Conservation (phyloP, 2,113 vertebrate species). For the Limanda limanda region DNA sequence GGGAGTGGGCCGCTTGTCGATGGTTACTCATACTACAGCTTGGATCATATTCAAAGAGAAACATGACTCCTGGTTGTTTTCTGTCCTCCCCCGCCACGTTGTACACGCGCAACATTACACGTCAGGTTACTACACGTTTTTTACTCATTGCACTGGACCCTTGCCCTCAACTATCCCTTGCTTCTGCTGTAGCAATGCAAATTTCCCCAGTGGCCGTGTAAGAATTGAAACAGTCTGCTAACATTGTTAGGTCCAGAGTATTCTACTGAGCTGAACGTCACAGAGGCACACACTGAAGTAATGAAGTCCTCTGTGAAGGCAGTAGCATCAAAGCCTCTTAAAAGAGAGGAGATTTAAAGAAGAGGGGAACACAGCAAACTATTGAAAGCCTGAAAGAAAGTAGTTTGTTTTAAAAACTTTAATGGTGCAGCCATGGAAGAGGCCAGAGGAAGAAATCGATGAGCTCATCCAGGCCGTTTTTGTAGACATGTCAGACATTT, state of each 20-base stretch:
- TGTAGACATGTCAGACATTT: neutral
- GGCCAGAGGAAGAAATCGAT: neutral
- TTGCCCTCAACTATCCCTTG: neutral
- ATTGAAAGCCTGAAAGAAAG: neutral
- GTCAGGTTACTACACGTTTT: neutral
- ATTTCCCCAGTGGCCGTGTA: neutral
- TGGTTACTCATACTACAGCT: slow-evolving; percentile 61
- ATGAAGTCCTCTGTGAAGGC: neutral
- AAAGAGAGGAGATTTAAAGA: neutral
- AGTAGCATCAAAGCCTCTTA: neutral
- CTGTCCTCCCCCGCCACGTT: neutral
- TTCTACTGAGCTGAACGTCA: slow-evolving; percentile 9
- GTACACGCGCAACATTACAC: neutral
- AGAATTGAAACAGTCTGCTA: slow-evolving; percentile 7
- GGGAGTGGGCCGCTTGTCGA: slow-evolving; percentile 58
- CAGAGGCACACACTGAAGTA: neutral
- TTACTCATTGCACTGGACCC: neutral
- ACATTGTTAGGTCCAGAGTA: neutral
- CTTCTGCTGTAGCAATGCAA: neutral
- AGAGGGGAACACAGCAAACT: neutral
- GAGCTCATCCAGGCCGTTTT: neutral
- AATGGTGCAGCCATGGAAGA: neutral
- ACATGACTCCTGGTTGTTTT: slow-evolving; percentile 15
- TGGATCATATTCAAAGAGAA: slow-evolving; percentile 27
- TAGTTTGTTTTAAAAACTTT: neutral